Base-by-base conservation (phyloP, 2,797 vertebrate species). In the Danio aesculapii region DNA sequence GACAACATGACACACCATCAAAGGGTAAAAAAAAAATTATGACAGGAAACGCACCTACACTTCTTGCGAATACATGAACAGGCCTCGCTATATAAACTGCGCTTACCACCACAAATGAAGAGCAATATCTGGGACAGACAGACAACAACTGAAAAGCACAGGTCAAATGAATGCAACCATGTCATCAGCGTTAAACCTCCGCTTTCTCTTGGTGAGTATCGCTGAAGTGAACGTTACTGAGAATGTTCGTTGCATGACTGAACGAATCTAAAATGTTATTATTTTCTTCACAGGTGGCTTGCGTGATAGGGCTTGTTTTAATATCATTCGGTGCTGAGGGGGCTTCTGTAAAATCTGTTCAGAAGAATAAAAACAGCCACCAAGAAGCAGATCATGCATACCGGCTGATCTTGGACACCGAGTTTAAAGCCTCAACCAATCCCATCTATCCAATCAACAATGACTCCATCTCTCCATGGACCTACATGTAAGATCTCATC, bases 381-480 rank as follows among this genome's bases (percentile, higher is more conserved):
- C 0, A 0, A 55, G 74, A 67, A 53, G 6, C 41, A 0, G 46
- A 81, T 16, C 11, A 75, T 55, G 0, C 63, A 39, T 69, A 62
- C 59, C 30, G 79, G 0, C 81, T 94, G 81, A 72, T 90, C 6
- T 75, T 94, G 11, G 86, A 93, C 81, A n/a, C 70, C 1, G 64
- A 6, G 0, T 1, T 49, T 1, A 43, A 87, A 57, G 6, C 43
- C 52, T 21, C 58, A 1, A 0, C 11, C 30, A 17, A 6, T 16
- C 64, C 5, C 53, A 5, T 85, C 46, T 81, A 85, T 0, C 72
- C 89, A 0, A 84, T 94, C 76, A 79, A 86, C 41, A 92, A 92
- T 57, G 52, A 59, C 64, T 95, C 94, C 82, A 89, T 92, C 87
- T 95, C 94, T 2, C 94, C 94, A 0, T 95, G 94, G 94, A 89